Conservation (phyloP, 2,888 invertebrate species). For the Drosophila incognita region DNA sequence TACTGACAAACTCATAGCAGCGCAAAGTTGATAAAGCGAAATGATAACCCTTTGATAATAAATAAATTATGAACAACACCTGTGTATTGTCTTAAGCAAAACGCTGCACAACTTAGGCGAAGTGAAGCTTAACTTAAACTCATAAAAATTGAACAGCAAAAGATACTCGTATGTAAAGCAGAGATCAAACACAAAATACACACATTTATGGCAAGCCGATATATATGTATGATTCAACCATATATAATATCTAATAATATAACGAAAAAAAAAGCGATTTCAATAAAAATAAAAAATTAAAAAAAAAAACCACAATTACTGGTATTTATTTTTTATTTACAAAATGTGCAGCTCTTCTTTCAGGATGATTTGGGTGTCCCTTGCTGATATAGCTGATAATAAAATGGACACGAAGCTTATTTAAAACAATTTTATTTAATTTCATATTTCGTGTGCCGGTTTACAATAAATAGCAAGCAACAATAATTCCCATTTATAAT, state of each 20-base stretch:
- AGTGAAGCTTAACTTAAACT: constrained; percentile 45
- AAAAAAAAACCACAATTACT: constrained; percentile 23
- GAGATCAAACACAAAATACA: constrained; percentile 61
- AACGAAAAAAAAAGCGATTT: constrained; percentile 76
- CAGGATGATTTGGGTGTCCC: background rate
- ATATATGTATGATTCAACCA: constrained; percentile 76
- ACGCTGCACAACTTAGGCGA: constrained; percentile 27
- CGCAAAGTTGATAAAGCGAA: constrained; percentile 26
- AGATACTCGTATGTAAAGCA: constrained; percentile 49
- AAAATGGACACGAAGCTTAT: background rate
- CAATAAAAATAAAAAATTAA: constrained; percentile 71
- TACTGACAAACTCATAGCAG: constrained; percentile 25
- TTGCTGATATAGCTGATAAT: background rate
- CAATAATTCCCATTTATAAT: constrained; percentile 18
- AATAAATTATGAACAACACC: constrained; percentile 54
- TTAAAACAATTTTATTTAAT: constrained; percentile 22
- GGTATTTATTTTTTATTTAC: background rate
- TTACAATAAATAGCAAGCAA: constrained; percentile 27
- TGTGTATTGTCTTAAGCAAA: constrained; percentile 56
- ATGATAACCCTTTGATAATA: constrained; percentile 49
- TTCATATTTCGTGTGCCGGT: constrained; percentile 8
- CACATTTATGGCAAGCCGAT: constrained; percentile 76
- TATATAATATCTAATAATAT: constrained; percentile 75
- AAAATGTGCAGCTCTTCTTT: background rate
- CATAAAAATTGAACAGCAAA: constrained; percentile 44